Conservation (phyloP, 2,888 invertebrate genomes). For the Agrochola circellaris region DNA sequence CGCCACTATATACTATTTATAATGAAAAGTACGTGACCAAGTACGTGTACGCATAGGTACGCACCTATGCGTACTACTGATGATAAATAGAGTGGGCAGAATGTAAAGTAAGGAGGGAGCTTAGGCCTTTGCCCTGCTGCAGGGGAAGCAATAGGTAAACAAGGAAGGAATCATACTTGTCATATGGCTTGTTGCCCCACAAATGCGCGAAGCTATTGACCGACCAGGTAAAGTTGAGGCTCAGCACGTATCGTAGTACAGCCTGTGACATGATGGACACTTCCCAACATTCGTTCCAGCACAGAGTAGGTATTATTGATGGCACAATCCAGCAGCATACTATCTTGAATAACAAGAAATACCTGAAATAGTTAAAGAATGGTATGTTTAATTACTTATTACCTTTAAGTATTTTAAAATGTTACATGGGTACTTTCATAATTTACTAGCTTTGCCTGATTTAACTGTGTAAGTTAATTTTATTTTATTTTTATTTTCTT, state of each 20-base stretch:
- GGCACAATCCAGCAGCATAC: constrained; percentile 94
- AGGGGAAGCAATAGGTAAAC: background rate
- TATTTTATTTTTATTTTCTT: too few species aligned
- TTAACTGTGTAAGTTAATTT: too few species aligned
- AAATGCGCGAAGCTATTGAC: constrained; percentile 97
- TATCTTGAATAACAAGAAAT: constrained; percentile 92
- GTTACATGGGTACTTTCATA: background rate
- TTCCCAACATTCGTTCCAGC: constrained; percentile 92
- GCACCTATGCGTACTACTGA: background rate
- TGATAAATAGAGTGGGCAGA: background rate
- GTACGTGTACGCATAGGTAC: too few species aligned
- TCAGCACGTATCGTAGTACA: constrained; percentile 93
- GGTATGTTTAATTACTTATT: background rate
- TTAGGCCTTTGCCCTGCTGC: background rate
- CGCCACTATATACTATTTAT: too few species aligned
- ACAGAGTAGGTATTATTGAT: constrained; percentile 92
- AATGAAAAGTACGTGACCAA: background rate
- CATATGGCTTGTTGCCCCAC: constrained; percentile 93
- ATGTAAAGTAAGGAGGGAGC: background rate
- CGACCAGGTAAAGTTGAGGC: constrained; percentile 96
- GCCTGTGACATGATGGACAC: constrained; percentile 91
- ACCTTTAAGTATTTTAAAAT: background rate
- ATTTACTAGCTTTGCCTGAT: background rate
- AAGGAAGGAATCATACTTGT: constrained; percentile 89
- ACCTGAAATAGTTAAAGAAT: constrained; percentile 80